Conservation (phyloP, 2,113 vertebrate genomes). For the Struthio camelus region DNA sequence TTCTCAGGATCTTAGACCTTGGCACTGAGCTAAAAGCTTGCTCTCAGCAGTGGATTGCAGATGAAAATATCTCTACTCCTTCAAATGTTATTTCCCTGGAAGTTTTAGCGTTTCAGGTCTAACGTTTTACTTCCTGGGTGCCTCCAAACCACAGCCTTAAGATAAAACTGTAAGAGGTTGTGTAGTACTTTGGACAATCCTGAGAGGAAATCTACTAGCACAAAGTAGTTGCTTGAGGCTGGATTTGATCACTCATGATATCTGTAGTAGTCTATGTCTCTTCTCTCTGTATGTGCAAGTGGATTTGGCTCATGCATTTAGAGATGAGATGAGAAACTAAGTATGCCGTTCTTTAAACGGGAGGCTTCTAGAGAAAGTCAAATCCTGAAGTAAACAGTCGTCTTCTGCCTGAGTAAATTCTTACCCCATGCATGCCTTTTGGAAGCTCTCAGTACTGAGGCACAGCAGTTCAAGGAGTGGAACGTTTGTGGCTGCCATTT, state of each 20-base stretch:
- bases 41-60: conserved; percentile 26
- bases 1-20: conserved; percentile 35
- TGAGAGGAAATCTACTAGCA: not conserved
- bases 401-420: conserved; percentile 2
- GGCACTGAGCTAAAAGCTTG: conserved; percentile 28
- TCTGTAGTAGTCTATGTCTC: not conserved
- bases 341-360: not conserved
- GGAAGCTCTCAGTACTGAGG: not conserved
- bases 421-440: not conserved
- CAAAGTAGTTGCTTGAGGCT: not conserved
- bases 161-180: not conserved
- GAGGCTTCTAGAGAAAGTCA: not conserved
- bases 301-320: not conserved
- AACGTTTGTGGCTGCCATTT: not conserved
- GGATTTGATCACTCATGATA: not conserved
- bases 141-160: not conserved
- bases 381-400: not conserved
- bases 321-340: not conserved
- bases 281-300: not conserved
- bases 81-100: conserved; percentile 36
- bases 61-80: conserved; percentile 34
- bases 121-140: not conserved
- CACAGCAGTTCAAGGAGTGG: not conserved
- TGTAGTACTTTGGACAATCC: not conserved
- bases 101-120: conserved; percentile 20